phyloP scores from a whole-genome alignment of 2,888 invertebrate genomes.

The Diarsia dahlii region DNA sequence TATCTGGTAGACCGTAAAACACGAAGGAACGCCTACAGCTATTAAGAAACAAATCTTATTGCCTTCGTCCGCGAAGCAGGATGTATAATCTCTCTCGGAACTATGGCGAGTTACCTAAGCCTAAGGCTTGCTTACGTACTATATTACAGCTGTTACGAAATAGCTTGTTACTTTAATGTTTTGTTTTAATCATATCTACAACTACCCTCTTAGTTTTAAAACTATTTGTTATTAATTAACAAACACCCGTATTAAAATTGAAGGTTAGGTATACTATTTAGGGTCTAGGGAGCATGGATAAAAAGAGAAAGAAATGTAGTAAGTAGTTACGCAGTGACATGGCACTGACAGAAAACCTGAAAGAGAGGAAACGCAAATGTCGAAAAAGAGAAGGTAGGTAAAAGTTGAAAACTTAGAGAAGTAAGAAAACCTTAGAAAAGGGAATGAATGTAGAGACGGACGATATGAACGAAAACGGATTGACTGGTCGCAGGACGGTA shows the following conservation, averaged over 20 bases:
- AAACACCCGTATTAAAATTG: not conserved
- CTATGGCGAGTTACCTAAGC: slow-evolving; percentile 85
- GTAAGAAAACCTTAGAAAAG: not conserved
- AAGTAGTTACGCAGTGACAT: not conserved
- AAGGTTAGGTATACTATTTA: not conserved
- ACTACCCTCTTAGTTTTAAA: not conserved
- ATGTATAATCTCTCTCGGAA: slow-evolving; percentile 86
- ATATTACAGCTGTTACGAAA: slow-evolving; percentile 80
- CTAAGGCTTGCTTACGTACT: slow-evolving; percentile 79
- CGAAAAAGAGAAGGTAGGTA: not conserved
- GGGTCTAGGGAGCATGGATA: not conserved
- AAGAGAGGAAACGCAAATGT: not conserved
- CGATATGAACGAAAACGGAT: not conserved
- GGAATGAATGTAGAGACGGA: not conserved
- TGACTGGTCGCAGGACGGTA: not conserved
- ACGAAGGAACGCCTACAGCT: slow-evolving; percentile 54
- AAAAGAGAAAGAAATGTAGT: not conserved
- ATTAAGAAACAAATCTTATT: slow-evolving; percentile 74
- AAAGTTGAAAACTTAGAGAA: not conserved
- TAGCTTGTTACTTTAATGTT: slow-evolving; percentile 69
- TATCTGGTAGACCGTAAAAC: slow-evolving; percentile 50
- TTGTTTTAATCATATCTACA: slow-evolving; percentile 49
- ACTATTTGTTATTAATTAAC: not conserved
- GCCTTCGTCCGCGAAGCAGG: slow-evolving; percentile 76
- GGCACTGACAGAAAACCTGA: not conserved